Evolutionary conservation across 53 echinoderm and acorn worm species (phyloP).

Genomic region (Holothuria leucospilota): DNA sequence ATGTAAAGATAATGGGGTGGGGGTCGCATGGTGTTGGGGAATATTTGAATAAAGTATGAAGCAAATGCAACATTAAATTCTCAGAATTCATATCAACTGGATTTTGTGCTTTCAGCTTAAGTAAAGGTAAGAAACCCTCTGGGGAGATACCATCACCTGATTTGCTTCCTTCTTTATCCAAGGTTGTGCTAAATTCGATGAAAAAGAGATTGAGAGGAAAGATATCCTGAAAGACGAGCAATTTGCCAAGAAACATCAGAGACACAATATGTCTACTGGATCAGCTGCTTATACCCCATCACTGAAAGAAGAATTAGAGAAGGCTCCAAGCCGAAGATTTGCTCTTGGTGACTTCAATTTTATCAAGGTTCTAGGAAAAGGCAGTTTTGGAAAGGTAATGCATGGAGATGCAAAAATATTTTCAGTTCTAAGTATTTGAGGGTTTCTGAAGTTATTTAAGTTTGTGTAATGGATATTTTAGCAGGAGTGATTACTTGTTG

Average conservation of each 20-base stretch:
- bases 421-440: neutral
- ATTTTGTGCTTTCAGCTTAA: too few species aligned
- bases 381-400: slow-evolving; percentile 96
- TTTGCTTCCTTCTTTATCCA: neutral
- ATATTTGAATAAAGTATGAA: too few species aligned
- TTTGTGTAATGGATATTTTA: neutral
- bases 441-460: neutral
- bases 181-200: slow-evolving; percentile 19
- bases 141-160: neutral
- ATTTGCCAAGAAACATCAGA: slow-evolving; percentile 37
- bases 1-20: too few species aligned
- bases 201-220: slow-evolving; percentile 27
- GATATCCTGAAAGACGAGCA: slow-evolving; percentile 27
- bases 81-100: too few species aligned
- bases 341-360: slow-evolving; percentile 93
- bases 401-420: neutral
- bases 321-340: slow-evolving; percentile 80
- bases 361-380: slow-evolving; percentile 97
- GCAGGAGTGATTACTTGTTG: neutral
- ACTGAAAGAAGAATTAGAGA: slow-evolving; percentile 88
- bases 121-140: too few species aligned
- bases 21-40: too few species aligned
- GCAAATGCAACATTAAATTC: too few species aligned
- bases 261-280: neutral
- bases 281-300: slow-evolving; percentile 55